Conservation (phyloP, 2,888 invertebrate species). For the Artemia sinica region DNA sequence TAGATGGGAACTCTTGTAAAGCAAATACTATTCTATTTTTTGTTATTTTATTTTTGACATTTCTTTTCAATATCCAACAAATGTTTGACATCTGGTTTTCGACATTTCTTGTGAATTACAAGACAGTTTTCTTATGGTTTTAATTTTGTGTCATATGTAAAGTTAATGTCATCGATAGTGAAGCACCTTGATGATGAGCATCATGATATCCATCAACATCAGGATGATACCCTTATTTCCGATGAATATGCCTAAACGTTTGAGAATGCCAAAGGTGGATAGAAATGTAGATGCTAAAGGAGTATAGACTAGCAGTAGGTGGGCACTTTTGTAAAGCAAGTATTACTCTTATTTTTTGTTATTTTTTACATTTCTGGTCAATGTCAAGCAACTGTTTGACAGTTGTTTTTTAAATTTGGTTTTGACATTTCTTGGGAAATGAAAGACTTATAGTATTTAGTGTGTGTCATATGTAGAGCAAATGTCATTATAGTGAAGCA, state of each 20-base stretch:
- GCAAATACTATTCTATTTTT: background rate
- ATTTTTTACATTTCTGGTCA: too few species aligned
- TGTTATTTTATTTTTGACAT: too few species aligned
- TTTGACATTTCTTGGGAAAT: background rate
- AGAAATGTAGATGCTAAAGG: slow-evolving; percentile 31
- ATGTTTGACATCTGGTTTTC: slow-evolving; percentile 35
- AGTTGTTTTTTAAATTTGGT: background rate
- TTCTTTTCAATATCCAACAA: slow-evolving; percentile 37
- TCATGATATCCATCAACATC: slow-evolving; percentile 16
- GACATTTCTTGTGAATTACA: background rate
- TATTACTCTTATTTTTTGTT: background rate
- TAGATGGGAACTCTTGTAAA: slow-evolving; percentile 18
- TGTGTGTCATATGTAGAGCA: background rate
- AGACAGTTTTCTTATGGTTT: too few species aligned
- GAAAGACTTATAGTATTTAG: too few species aligned
- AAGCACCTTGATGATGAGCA: slow-evolving; percentile 25
- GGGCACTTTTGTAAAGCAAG: background rate
- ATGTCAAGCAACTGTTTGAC: slow-evolving; percentile 44
- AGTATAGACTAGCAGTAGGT: slow-evolving; percentile 27
- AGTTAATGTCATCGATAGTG: background rate
- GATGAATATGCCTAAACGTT: slow-evolving; percentile 31
- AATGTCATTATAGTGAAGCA: background rate
- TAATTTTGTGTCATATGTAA: background rate
- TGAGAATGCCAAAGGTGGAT: slow-evolving; percentile 31
- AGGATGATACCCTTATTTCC: background rate